phyloP scores from a whole-genome alignment of 2,888 invertebrate species.

The Drosophila greeni region DNA sequence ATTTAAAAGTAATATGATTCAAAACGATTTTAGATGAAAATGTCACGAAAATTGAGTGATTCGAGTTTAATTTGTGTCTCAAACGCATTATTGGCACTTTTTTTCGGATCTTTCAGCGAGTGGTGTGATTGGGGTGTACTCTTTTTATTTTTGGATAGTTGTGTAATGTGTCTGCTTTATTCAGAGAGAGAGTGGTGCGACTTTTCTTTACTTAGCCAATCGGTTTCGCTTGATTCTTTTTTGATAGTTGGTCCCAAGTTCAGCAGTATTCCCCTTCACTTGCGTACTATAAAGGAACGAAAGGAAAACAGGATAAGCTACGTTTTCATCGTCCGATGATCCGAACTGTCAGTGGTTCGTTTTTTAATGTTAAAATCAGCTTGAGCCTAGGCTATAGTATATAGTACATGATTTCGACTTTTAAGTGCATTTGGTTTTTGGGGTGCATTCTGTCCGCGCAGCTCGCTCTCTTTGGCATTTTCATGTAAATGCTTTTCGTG shows the following conservation, averaged over 20 bases:
- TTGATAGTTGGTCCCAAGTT: conserved; percentile 41
- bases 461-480: conserved; percentile 57
- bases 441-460: conserved; percentile 54
- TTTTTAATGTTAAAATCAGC: conserved; percentile 12
- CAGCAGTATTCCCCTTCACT: conserved; percentile 55
- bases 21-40: conserved; percentile 10
- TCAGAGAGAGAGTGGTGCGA: conserved; percentile 31
- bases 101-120: conserved; percentile 30
- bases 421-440: conserved; percentile 7
- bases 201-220: conserved; percentile 64
- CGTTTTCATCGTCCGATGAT: conserved; percentile 25
- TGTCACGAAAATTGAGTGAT: conserved; percentile 16
- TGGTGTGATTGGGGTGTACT: conserved; percentile 21
- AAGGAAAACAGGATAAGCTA: conserved; percentile 38
- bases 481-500: conserved; percentile 63
- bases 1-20: neutral
- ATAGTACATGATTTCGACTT: conserved; percentile 1
- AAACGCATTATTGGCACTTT: conserved; percentile 61
- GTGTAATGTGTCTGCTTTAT: conserved; percentile 18
- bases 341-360: conserved; percentile 28
- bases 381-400: conserved; percentile 30
- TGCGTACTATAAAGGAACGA: conserved; percentile 63
- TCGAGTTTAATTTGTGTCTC: conserved; percentile 22
- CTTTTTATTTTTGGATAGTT: neutral
- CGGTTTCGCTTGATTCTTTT: conserved; percentile 41